Conservation (phyloP, 2,888 invertebrate species). For the Chesias legatella region DNA sequence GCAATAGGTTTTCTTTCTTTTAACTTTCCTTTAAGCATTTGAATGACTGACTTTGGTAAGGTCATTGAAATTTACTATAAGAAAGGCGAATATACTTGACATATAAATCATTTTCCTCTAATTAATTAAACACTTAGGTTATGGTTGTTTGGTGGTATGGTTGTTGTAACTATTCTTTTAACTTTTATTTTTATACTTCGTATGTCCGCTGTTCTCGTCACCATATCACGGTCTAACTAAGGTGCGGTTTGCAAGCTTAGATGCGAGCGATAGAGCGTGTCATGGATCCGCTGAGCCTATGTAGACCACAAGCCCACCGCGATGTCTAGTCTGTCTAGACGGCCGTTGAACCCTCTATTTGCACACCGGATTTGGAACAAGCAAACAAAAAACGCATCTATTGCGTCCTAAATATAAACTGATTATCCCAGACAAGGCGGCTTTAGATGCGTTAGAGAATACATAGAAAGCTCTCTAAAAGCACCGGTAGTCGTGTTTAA, state of each 20-base stretch:
- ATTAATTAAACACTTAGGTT: too few species aligned
- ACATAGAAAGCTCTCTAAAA: too few species aligned
- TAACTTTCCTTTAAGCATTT: too few species aligned
- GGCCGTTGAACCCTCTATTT: conserved; percentile 15
- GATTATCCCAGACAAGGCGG: background rate
- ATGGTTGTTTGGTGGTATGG: too few species aligned
- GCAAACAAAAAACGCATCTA: conserved; percentile 9
- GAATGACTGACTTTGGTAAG: too few species aligned
- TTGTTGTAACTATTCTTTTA: too few species aligned
- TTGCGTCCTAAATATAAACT: conserved; percentile 11
- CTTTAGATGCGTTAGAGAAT: too few species aligned
- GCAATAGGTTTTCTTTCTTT: too few species aligned
- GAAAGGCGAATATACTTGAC: too few species aligned
- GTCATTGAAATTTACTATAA: too few species aligned
- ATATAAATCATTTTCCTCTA: too few species aligned
- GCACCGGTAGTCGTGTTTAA: too few species aligned
- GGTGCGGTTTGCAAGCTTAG: conserved; percentile 33
- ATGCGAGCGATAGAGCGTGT: conserved; percentile 57
- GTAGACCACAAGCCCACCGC: conserved; percentile 42
- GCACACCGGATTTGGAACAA: conserved; percentile 11
- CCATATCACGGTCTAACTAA: conserved; percentile 1
- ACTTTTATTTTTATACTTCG: background rate
- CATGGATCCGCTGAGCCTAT: conserved; percentile 47
- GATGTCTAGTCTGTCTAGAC: conserved; percentile 26
- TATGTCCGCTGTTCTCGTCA: conserved; percentile 6